Evolutionary conservation across 1,140 invertebrate species (phyloP).

Genomic region (Zaprionus kolodkinae): DNA sequence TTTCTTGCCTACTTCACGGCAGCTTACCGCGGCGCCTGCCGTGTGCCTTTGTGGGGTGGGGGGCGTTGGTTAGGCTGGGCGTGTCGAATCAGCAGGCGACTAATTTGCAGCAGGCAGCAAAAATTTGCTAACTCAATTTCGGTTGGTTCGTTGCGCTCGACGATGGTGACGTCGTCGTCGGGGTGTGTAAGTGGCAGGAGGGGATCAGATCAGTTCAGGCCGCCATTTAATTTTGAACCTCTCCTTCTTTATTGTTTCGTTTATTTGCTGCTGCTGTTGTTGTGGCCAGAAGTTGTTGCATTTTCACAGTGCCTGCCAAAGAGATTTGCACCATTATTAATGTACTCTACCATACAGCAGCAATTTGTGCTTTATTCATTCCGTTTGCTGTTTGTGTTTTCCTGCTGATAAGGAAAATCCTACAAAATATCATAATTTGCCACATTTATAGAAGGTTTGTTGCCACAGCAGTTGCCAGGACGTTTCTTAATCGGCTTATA

Average conservation of each 20-base stretch:
- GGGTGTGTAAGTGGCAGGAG: slow-evolving; percentile 6
- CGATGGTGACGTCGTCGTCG: neutral
- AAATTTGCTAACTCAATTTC: slow-evolving; percentile 74
- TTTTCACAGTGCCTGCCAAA: slow-evolving; percentile 65
- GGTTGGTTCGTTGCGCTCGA: slow-evolving; percentile 54
- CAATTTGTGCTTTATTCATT: neutral
- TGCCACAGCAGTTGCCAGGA: slow-evolving; percentile 18
- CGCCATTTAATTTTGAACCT: slow-evolving; percentile 53
- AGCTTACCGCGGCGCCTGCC: slow-evolving; percentile 50
- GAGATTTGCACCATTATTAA: slow-evolving; percentile 65
- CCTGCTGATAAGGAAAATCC: slow-evolving; percentile 63
- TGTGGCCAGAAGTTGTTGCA: slow-evolving; percentile 43
- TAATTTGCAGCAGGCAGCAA: slow-evolving; percentile 64
- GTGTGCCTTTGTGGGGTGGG: neutral
- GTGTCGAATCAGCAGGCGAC: slow-evolving; percentile 69
- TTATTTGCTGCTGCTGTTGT: slow-evolving; percentile 21
- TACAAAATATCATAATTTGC: slow-evolving; percentile 67
- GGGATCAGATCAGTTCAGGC: slow-evolving; percentile 43
- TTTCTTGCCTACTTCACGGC: slow-evolving; percentile 72
- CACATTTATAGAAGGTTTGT: slow-evolving; percentile 51
- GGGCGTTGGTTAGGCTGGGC: slow-evolving; percentile 30
- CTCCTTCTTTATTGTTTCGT: slow-evolving; percentile 17
- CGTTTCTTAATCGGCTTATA: slow-evolving; percentile 67
- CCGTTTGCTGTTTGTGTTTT: slow-evolving; percentile 59
- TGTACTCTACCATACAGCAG: slow-evolving; percentile 11